Evolutionary conservation across 2,113 vertebrate species (phyloP), one percentile per base, ranked within the genome.

Genomic region (Poicephalus meyeri): DNA sequence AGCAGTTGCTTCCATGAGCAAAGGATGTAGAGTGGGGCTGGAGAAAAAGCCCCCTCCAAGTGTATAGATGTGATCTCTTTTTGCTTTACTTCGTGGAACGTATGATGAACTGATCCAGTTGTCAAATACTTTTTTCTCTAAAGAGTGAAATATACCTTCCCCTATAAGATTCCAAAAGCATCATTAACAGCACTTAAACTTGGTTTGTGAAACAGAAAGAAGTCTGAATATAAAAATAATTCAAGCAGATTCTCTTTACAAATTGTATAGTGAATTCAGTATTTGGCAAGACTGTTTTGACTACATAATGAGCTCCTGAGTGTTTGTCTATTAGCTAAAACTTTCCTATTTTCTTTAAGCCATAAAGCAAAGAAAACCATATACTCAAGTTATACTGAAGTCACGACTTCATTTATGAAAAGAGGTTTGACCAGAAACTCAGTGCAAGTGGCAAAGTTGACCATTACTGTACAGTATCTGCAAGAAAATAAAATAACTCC

Each of bases 391-490:
- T 98, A 98, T 95, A 97, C 95, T 93, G 97, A 98, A 98, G 98
- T 98, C 95, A 89, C 66, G 86, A 98, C 98, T 98, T 98, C 98
- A 98, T 98, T 98, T 97, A 98, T 96, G 97, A 98, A 98, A 98
- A 98, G 97, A 98, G 97, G 98, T 97, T 98, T 98, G 97, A 98
- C 98, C 97, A 97, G 97, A 98, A 98, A 98, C 98, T 98, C 98
- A 98, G 98, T 98, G 98, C 98, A 98, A 98, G 98, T 98, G 98
- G 98, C 98, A 98, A 98, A 98, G 97, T 97, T 97, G 98, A 98
- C 98, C 98, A 94, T 98, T 94, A 98, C 97, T 98, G 96, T 98
- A 98, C 98, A 98, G 98, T 98, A 97, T 98, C 96, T 93, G 97
- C 96, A 96, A 98, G 97, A 95, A 97, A 96, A 97, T 92, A 96